Percentiles rank a stretch among this genome's conserved stretches.
phyloP scores from a whole-genome alignment of 1,140 invertebrate species.

The Platyura marginata region DNA sequence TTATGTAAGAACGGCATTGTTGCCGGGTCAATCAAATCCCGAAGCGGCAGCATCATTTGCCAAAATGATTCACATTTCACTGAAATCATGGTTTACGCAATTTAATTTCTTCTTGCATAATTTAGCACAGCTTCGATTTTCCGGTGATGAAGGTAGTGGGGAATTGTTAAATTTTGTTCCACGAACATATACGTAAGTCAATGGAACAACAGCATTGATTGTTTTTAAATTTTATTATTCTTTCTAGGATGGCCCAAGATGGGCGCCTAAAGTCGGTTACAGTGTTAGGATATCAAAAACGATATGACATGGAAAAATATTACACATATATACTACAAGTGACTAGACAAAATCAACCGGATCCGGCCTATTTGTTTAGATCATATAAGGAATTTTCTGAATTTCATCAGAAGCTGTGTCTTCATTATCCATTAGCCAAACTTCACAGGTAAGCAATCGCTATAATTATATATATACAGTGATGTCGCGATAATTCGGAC shows the following conservation, averaged over 20 bases:
- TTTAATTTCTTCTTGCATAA: conserved; percentile 98
- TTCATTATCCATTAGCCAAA: conserved; percentile 79
- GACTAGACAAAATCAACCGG: conserved; percentile 62
- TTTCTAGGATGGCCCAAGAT: conserved; percentile 63
- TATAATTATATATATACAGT: no score
- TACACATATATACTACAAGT: conserved; percentile 91
- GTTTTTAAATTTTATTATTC: neutral
- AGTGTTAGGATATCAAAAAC: conserved; percentile 80
- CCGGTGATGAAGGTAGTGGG: conserved; percentile 63
- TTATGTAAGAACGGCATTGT: conserved; percentile 79
- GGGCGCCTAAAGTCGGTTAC: conserved; percentile 72
- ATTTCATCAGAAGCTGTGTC: conserved; percentile 84
- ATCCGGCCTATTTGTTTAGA: conserved; percentile 73
- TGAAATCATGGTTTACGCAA: conserved; percentile 79
- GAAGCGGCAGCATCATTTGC: conserved; percentile 90
- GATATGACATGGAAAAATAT: conserved; percentile 94
- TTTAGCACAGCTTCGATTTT: conserved; percentile 81
- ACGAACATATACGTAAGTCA: conserved; percentile 73
- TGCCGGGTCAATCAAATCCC: conserved; percentile 77
- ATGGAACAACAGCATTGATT: neutral
- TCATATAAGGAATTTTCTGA: conserved; percentile 94
- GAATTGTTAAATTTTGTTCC: conserved; percentile 85
- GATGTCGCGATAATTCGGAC: no score
- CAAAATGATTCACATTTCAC: conserved; percentile 73
- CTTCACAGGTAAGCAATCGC: conserved; percentile 55